Conservation (phyloP, 2,888 invertebrate genomes). For the Neoscelio sp. region DNA sequence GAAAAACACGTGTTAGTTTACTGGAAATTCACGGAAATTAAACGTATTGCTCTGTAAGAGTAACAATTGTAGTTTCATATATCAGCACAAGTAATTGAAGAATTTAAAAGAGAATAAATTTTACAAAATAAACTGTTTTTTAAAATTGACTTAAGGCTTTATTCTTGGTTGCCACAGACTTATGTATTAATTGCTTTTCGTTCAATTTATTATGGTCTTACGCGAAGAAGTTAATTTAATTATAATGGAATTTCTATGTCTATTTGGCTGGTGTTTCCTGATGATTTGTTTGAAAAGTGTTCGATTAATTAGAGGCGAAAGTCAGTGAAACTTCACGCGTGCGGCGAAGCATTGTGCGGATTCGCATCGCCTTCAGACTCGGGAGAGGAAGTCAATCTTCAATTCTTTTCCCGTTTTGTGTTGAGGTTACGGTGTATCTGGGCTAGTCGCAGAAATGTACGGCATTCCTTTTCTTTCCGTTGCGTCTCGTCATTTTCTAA, state of each 20-base stretch:
- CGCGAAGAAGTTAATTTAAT: conserved; percentile 31
- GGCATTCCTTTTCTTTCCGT: conserved; percentile 65
- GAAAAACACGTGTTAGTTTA: too few species aligned
- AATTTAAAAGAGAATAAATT: too few species aligned
- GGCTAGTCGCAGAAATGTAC: conserved; percentile 59
- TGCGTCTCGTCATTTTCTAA: conserved; percentile 60
- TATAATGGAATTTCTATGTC: conserved; percentile 16
- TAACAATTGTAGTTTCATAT: too few species aligned
- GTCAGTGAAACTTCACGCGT: conserved; percentile 65
- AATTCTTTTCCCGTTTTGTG: conserved; percentile 51
- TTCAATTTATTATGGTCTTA: too few species aligned
- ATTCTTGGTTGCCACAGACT: too few species aligned
- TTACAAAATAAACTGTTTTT: too few species aligned
- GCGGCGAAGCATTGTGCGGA: conserved; percentile 46
- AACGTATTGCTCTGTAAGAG: too few species aligned
- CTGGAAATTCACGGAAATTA: too few species aligned
- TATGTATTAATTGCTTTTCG: too few species aligned
- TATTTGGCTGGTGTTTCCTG: conserved; percentile 10
- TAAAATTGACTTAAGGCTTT: too few species aligned
- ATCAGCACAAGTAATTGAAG: too few species aligned
- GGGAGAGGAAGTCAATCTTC: conserved; percentile 44
- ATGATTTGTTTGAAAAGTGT: conserved; percentile 53
- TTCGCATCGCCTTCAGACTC: conserved; percentile 8
- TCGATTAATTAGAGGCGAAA: conserved; percentile 67
- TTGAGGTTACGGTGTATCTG: conserved; percentile 58